These are phyloP conservation scores for Pseudorhombus dupliciocellatus DNA, from an alignment of 2,113 vertebrate species.

Conservation along the genomic window DNA sequence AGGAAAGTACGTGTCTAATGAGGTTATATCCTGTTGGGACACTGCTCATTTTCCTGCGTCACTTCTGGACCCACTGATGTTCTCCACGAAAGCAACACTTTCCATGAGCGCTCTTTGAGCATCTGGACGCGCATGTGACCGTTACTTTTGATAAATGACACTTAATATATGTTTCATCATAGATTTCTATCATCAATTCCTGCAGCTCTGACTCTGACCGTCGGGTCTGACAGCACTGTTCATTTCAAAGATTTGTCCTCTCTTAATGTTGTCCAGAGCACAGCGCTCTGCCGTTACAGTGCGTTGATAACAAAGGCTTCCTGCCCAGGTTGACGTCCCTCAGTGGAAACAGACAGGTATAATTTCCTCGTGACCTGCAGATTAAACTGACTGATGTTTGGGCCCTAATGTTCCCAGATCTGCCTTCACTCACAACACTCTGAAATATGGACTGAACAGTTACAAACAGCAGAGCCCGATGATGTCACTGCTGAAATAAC, in stretches of 20 bases:
- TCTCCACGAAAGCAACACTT: slow-evolving; percentile 21
- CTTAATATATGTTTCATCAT: slow-evolving; percentile 49
- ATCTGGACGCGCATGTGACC: slow-evolving; percentile 38
- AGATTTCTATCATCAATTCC: slow-evolving; percentile 49
- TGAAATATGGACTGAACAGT: slow-evolving; percentile 68
- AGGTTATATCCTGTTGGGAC: slow-evolving; percentile 38
- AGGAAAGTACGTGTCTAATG: slow-evolving; percentile 27
- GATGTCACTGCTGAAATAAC: slow-evolving; percentile 66
- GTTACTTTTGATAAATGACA: slow-evolving; percentile 48
- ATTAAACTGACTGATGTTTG: slow-evolving; percentile 68
- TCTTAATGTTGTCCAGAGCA: slow-evolving; percentile 60
- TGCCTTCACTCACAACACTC: slow-evolving; percentile 63
- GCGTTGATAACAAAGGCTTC: slow-evolving; percentile 37
- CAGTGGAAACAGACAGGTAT: slow-evolving; percentile 61
- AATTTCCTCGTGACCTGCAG: slow-evolving; percentile 51
- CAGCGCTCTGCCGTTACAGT: slow-evolving; percentile 3
- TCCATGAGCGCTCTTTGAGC: slow-evolving; percentile 27
- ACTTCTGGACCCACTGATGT: slow-evolving; percentile 11
- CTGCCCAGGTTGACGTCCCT: slow-evolving; percentile 36
- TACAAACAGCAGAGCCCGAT: slow-evolving; percentile 74
- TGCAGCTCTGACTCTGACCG: slow-evolving; percentile 40
- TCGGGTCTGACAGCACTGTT: slow-evolving; percentile 42
- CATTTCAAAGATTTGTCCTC: slow-evolving; percentile 45
- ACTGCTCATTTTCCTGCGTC: slow-evolving; percentile 6
- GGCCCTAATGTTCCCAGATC: slow-evolving; percentile 58